These are phyloP conservation scores for Cyanoramphus novaezelandiae DNA, from an alignment of 2,113 vertebrate species.

Conservation along the genomic window DNA sequence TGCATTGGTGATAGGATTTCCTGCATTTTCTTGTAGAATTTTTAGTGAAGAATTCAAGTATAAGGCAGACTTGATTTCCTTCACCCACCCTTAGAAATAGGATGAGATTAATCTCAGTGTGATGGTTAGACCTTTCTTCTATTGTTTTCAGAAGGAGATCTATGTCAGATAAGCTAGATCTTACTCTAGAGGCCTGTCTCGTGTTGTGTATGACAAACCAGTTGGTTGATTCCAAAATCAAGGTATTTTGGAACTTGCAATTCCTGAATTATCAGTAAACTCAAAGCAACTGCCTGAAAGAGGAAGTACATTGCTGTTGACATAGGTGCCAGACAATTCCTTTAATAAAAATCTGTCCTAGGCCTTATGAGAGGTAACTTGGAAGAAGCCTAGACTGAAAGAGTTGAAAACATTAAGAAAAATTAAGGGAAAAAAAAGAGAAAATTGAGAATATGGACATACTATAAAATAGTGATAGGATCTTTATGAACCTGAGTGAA, in stretches of 20 bases:
- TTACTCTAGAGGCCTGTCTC: not conserved
- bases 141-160: not conserved
- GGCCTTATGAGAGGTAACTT: not conserved
- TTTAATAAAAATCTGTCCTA: not conserved
- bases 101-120: not conserved
- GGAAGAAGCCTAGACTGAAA: not conserved
- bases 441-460: not conserved
- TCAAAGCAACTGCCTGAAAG: not conserved
- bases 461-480: not conserved
- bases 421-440: not conserved
- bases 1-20: not conserved
- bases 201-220: not conserved
- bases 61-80: not conserved
- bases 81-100: not conserved
- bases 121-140: not conserved
- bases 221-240: not conserved
- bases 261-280: not conserved
- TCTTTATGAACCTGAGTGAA: not conserved
- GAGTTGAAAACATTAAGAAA: not conserved
- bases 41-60: not conserved
- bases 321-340: not conserved
- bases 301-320: not conserved
- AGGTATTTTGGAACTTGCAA: not conserved
- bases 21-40: not conserved
- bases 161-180: not conserved